Base-by-base conservation (phyloP, 2,113 vertebrate genomes). In the Rhombomys opimus region DNA sequence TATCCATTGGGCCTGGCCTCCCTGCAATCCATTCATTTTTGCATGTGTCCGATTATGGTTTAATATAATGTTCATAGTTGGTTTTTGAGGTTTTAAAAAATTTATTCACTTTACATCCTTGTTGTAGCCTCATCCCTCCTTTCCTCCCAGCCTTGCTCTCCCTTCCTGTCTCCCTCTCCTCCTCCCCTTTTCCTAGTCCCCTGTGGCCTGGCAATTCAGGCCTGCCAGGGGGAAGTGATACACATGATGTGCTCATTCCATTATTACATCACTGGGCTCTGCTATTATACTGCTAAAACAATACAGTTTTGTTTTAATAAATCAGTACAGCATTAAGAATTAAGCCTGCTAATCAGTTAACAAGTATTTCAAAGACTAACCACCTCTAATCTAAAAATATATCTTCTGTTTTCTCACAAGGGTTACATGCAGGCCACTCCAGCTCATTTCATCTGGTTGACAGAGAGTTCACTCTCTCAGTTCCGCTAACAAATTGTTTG, bases 281-380 rank as follows among this genome's bases (percentile, higher is more conserved):
- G 52, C 18, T 73, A 86, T 32, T 11, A 65, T 32, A 57, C 17
- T 38, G 5, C 65, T 86, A 25, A 91, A 93, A 67, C 2, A 85
- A 94, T 32, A 65, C 4, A 75, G 54, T 59, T 57, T 67, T 30
- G 61, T 46, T 85, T 95, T 75, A 75, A 86, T 46, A 67, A 87
- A 61, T 82, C 32, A 72, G 35, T 88, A 41, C 30, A 63, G 1
- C 23, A 75, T 76, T 70, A 67, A 61, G 14, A 90, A 88, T 32
- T 94, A 87, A 94, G 14, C 23, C 92, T 86, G 78, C 77, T 78
- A 90, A 95, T 57, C 20, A n/a, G 30, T 72, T 38, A 86, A 41
- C 6, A 89, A 70, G 52, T 91, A 9, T 72, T 86, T 81, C 8
- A 91, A 85, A 94, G 52, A 9, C 18, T 78, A 77, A 9, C 61